These are phyloP conservation scores for Embiotoca jacksoni DNA, from an alignment of 2,113 vertebrate species.

Conservation along the genomic window DNA sequence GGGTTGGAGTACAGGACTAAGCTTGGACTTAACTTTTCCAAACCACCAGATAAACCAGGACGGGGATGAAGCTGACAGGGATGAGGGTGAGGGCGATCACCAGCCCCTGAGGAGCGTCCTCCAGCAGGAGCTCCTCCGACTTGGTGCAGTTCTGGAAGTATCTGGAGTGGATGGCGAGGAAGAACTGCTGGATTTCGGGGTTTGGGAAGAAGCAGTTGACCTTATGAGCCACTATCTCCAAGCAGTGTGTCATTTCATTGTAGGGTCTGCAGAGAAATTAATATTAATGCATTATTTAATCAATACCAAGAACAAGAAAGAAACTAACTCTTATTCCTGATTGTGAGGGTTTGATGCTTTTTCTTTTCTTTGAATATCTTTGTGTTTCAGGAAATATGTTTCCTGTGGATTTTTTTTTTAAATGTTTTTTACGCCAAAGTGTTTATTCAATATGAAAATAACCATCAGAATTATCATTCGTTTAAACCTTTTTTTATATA, in stretches of 20 bases:
- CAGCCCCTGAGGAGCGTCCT: conserved; percentile 66
- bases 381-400: too few species aligned
- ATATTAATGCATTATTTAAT: too few species aligned
- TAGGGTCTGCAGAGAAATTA: conserved; percentile 66
- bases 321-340: too few species aligned
- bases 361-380: too few species aligned
- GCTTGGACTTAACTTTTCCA: conserved; percentile 63
- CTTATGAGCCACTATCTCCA: accelerated
- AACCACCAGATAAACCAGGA: conserved; percentile 75
- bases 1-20: background rate
- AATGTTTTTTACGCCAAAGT: too few species aligned
- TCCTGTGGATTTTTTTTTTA: too few species aligned
- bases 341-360: too few species aligned
- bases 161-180: conserved; percentile 64
- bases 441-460: too few species aligned
- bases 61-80: conserved; percentile 76
- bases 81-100: conserved; percentile 76
- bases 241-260: background rate
- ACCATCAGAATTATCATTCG: too few species aligned
- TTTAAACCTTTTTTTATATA: too few species aligned
- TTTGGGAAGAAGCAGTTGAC: conserved; percentile 69
- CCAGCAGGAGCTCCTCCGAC: background rate
- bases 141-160: conserved; percentile 73
- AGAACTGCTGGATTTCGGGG: conserved; percentile 60
- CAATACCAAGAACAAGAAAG: too few species aligned